Conservation (phyloP, 2,888 invertebrate genomes). For the Leptinotarsa juncta region DNA sequence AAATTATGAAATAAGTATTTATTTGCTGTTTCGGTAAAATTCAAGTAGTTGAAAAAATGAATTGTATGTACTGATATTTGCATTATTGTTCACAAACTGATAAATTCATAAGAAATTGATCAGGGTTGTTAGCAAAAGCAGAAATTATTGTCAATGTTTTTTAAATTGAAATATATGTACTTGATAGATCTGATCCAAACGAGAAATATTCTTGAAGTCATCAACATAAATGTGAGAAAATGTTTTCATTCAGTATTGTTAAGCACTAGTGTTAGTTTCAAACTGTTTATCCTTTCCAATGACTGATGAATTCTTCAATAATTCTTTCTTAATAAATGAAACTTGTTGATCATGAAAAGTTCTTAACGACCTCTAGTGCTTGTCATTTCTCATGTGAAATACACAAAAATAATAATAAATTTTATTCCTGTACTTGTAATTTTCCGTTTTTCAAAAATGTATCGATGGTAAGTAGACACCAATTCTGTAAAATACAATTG, state of each 20-base stretch:
- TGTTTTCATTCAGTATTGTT: background rate
- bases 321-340: background rate
- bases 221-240: background rate
- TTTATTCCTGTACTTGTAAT: constrained; percentile 8
- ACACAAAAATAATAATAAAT: constrained; percentile 1
- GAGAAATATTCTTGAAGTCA: background rate
- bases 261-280: background rate
- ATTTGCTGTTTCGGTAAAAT: background rate
- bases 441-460: constrained; percentile 29
- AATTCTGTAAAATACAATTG: constrained; percentile 52
- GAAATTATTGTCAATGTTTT: background rate
- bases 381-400: background rate
- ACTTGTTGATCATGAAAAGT: background rate
- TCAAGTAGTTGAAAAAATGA: background rate
- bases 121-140: background rate
- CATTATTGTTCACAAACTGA: background rate
- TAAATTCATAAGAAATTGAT: background rate
- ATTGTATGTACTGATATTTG: background rate
- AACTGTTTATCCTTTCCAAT: background rate
- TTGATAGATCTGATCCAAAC: too few relatives aligned
- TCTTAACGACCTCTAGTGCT: background rate
- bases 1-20: background rate
- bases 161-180: background rate
- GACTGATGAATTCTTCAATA: background rate
- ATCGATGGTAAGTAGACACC: constrained; percentile 49